Evolutionary conservation across 30 jellyfish, hydroid and myxozoan species (phyloP), one percentile per base, ranked within the genome.

Genomic region (Rhopilema esculentum): DNA sequence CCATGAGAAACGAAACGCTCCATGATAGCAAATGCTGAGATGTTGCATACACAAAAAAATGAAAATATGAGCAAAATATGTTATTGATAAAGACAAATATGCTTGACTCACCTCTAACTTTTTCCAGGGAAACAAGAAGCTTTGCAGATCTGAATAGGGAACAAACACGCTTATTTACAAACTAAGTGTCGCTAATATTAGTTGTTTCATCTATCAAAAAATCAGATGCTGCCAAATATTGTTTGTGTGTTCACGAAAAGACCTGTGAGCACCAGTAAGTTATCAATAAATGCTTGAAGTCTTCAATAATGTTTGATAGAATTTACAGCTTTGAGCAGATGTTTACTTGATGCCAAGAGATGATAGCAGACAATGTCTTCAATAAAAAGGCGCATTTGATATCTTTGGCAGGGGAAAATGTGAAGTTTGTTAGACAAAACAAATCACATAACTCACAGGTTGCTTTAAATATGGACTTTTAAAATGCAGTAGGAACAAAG

Each of bases 51-150:
- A n/a, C n/a, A n/a, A n/a, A n/a, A n/a, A n/a, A n/a, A n/a, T n/a
- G n/a, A n/a, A n/a, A n/a, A 12, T 40, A 40, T 40, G 6, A 6
- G 12, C 57, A 40, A 40, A 12, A 40, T 40, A 30, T 8, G 12
- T 7, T 7, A 2, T 1, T 1, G 75, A 30, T 1, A 75, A 20
- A 21, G 9, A n/a, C 8, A 75, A 27, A 8, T 25, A 25, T 53
- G 1, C 32, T 2, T 0, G 21, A 71, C 93, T 20, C 79, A 86
- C 95, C 95, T 86, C 50, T 49, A 2, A 77, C 75, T 48, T 52
- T 73, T 63, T 77, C 78, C 68, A 86, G 64, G 16, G 83, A 53
- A 1, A 49, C 69, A 57, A 83, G 63, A 50, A 86, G 21, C 48
- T 75, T 86, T 22, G 51, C 80, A 21, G 95, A 85, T 49, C 95